Conservation (phyloP, 35 echinoderm and acorn worm species). For the Ophioderma brevispina region DNA sequence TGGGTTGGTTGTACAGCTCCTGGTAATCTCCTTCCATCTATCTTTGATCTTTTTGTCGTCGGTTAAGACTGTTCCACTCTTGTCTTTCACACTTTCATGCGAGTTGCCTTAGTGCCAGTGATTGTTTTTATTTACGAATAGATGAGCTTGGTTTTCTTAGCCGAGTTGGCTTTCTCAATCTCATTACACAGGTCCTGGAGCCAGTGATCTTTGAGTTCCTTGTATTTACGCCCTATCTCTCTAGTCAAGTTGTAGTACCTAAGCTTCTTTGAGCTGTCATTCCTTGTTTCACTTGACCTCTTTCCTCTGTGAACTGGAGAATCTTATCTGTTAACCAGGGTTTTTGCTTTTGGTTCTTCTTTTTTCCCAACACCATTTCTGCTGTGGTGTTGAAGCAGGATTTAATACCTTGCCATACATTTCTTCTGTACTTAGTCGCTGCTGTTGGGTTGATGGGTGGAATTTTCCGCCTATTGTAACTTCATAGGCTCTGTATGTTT, state of each 20-base stretch:
- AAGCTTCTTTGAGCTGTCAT: background rate
- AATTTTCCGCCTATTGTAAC: conserved; percentile 49
- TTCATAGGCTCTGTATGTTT: background rate
- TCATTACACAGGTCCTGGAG: conserved; percentile 16
- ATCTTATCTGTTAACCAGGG: conserved; percentile 30
- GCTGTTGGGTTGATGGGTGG: conserved; percentile 10
- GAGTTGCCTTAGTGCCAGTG: background rate
- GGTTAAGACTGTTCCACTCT: conserved; percentile 3
- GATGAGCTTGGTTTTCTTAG: background rate
- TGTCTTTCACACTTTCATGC: conserved; percentile 16
- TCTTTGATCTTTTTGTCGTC: conserved; percentile 17
- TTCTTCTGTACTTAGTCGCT: background rate
- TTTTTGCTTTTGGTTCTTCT: conserved; percentile 14
- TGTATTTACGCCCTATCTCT: conserved; percentile 26
- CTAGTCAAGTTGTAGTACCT: conserved; percentile 31
- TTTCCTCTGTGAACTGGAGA: background rate
- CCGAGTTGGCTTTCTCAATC: background rate
- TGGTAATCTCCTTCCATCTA: conserved; percentile 31
- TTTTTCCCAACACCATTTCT: conserved; percentile 5
- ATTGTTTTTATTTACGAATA: conserved; percentile 12
- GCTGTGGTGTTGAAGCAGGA: conserved; percentile 7
- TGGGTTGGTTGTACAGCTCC: conserved; percentile 17
- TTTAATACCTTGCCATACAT: conserved; percentile 8
- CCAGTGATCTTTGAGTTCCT: conserved; percentile 29
- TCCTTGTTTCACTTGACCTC: conserved; percentile 16